Conservation (phyloP, 2,797 vertebrate genomes). For the Myotis myotis region DNA sequence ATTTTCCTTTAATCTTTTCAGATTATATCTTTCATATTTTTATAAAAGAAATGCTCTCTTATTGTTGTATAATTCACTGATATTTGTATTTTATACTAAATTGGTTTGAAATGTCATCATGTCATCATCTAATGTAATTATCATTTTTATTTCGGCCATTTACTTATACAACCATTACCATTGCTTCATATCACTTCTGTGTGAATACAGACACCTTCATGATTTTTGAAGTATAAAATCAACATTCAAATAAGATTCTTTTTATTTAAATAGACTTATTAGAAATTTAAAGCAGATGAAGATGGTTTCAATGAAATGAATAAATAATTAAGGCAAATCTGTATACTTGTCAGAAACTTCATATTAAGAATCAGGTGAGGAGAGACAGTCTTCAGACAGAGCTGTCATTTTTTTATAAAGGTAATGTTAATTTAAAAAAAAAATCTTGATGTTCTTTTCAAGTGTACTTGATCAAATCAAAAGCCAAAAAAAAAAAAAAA, state of each 20-base stretch:
- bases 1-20: not conserved
- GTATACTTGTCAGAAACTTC: slow-evolving; percentile 85
- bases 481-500: slow-evolving; percentile 78
- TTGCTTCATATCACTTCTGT: slow-evolving; percentile 30
- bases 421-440: slow-evolving; percentile 72
- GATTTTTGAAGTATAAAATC: slow-evolving; percentile 82
- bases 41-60: not conserved
- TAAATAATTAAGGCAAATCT: slow-evolving; percentile 89
- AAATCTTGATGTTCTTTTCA: slow-evolving; percentile 84
- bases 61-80: not conserved
- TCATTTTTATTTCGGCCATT: slow-evolving; percentile 66
- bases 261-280: slow-evolving; percentile 88
- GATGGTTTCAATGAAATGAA: slow-evolving; percentile 86
- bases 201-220: slow-evolving; percentile 69
- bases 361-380: slow-evolving; percentile 84
- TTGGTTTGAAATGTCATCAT: slow-evolving; percentile 54
- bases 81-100: slow-evolving; percentile 45
- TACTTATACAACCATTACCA: slow-evolving; percentile 55
- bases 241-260: slow-evolving; percentile 82
- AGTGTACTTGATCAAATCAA: slow-evolving; percentile 85
- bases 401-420: slow-evolving; percentile 81
- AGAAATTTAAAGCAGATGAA: slow-evolving; percentile 87
- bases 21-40: not conserved
- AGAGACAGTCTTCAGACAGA: slow-evolving; percentile 83
- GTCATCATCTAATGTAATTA: slow-evolving; percentile 59